Percentiles rank a stretch among this genome's conserved stretches.
phyloP scores from a whole-genome alignment of 1,140 invertebrate genomes.

The Drosophila persimilis region DNA sequence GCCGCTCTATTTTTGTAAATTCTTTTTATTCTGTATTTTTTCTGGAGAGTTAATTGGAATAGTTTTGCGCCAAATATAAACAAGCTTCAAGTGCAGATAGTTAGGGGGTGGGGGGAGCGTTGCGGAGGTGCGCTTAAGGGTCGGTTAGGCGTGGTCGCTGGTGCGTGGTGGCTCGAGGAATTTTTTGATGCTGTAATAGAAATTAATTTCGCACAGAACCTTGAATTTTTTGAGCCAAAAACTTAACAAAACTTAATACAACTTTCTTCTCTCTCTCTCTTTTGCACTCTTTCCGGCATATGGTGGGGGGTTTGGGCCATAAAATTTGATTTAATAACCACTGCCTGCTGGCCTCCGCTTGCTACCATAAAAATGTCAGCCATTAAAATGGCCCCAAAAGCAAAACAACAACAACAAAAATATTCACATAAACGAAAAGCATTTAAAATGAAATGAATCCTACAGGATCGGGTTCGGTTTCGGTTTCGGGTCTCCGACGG shows the following conservation, averaged over 20 bases:
- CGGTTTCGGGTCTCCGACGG: not conserved
- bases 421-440: slow-evolving; percentile 54
- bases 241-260: slow-evolving; percentile 33
- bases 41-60: slow-evolving; percentile 73
- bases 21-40: slow-evolving; percentile 27
- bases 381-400: slow-evolving; percentile 56
- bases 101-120: not conserved
- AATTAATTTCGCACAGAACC: slow-evolving; percentile 42
- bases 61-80: slow-evolving; percentile 68
- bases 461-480: slow-evolving; percentile 11
- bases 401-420: slow-evolving; percentile 16
- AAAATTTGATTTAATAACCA: slow-evolving; percentile 78
- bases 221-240: slow-evolving; percentile 19
- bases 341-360: slow-evolving; percentile 33
- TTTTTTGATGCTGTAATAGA: slow-evolving; percentile 38
- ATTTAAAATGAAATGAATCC: slow-evolving; percentile 68
- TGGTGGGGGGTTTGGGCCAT: slow-evolving; percentile 39
- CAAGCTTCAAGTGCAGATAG: slow-evolving; percentile 43
- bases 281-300: slow-evolving; percentile 15
- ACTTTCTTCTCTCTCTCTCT: slow-evolving; percentile 6
- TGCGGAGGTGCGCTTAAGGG: not conserved
- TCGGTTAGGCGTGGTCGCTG: not conserved
- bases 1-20: slow-evolving; percentile 25
- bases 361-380: slow-evolving; percentile 60
- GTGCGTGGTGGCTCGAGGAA: not conserved